Evolutionary conservation across 2,888 invertebrate genomes (phyloP).

Genomic region (Microplitis deprimator): DNA sequence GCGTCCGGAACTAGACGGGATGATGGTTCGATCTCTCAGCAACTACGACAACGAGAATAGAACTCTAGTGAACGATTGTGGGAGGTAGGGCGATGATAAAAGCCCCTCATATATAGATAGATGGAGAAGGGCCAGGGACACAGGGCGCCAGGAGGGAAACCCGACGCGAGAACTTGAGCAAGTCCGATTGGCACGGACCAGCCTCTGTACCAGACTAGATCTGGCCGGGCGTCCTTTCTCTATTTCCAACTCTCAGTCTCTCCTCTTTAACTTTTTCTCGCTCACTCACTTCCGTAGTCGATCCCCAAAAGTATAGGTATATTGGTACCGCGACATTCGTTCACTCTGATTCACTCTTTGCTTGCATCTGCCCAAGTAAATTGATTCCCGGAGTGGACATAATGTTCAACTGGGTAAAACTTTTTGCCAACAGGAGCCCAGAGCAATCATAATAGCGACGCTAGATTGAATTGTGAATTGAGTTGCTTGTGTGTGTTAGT

Average conservation of each 20-base stretch:
- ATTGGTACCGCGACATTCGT: background rate
- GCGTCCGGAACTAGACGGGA: slow-evolving; percentile 14
- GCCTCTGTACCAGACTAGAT: background rate
- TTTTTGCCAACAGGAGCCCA: slow-evolving; percentile 18
- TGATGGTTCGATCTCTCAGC: slow-evolving; percentile 10
- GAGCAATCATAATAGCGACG: background rate
- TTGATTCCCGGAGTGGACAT: slow-evolving; percentile 34
- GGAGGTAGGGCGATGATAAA: background rate
- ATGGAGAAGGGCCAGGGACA: background rate
- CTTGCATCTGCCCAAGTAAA: slow-evolving; percentile 26
- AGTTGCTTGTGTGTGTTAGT: background rate
- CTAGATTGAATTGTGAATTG: slow-evolving; percentile 29
- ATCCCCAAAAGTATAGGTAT: background rate
- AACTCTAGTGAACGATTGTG: background rate
- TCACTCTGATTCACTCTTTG: background rate
- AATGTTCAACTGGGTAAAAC: slow-evolving; percentile 16
- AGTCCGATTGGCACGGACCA: background rate
- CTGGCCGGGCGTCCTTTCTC: background rate
- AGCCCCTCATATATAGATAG: background rate
- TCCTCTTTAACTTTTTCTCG: background rate
- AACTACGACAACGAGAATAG: background rate
- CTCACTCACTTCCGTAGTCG: background rate
- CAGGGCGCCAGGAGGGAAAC: background rate
- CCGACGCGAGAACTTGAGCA: background rate
- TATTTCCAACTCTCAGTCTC: background rate